Base-by-base conservation (phyloP, 1,140 invertebrate genomes). In the Gryllus bimaculatus region DNA sequence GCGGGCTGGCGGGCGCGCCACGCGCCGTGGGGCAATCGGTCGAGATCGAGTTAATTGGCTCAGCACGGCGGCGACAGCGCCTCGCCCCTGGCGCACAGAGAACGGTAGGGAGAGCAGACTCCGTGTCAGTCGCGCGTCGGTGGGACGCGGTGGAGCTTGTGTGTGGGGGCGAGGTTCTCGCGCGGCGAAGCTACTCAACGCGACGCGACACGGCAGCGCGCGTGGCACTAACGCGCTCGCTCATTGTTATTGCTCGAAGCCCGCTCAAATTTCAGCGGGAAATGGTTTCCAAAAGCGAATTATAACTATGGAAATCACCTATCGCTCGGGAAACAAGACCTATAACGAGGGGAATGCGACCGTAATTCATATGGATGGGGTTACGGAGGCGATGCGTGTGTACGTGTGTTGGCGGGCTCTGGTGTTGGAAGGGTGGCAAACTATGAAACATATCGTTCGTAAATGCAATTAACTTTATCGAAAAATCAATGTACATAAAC, bases 261-360 rank as follows among this genome's bases (percentile, higher is more conserved):
- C 7, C 54, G 54, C 54, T 66, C 54, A 18, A 66, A 66, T 66
- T 66, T 66, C 54, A 66, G 2, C 54, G 54, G 54, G 10, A 66
- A 66, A 66, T 66, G 54, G 10, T 66, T 66, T 66, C 54, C 54
- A 66, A 66, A 66, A 66, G 54, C 54, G 18, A 66, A 66, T 66
- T 66, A 66, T 66, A 66, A 66, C 54, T 66, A 66, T 66, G 54
- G 54, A 66, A 66, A 66, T 66, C 54, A 18, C 18, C 54, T 66
- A 66, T 66, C 54, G 54, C 54, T 66, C 54, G 54, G 54, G 54
- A 66, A 66, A 66, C 54, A 66, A 66, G 54, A 66, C 54, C 54
- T 66, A 66, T 18, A 66, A 66, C 54, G 54, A 66, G 54, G 54
- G 54, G 18, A 66, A 66, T 66, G 10, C 18, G 54, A 18, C 54